Percentiles rank a stretch among this genome's conserved stretches.
Conservation (phyloP, 2,888 invertebrate species). For the Oegoconia quadripuncta region DNA sequence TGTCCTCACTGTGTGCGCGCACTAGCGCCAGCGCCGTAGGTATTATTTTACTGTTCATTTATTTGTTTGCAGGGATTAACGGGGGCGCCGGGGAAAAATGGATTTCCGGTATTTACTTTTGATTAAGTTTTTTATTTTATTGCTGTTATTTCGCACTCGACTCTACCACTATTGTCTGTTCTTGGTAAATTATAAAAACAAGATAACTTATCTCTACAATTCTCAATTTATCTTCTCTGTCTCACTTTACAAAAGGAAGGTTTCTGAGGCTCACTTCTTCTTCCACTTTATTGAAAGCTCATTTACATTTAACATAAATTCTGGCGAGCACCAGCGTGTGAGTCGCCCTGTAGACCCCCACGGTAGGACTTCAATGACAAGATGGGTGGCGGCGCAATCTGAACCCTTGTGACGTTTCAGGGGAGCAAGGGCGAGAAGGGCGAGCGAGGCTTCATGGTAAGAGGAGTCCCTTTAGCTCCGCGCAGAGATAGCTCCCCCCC, state of each 20-base stretch:
- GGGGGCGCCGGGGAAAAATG: conserved; percentile 91
- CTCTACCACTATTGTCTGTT: neutral
- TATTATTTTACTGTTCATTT: conserved; percentile 32
- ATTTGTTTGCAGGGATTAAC: conserved; percentile 83
- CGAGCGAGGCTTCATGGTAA: conserved; percentile 87
- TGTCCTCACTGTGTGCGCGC: no score
- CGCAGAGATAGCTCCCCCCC: conserved; percentile 19
- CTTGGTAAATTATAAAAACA: no score
- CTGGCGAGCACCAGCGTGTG: no score
- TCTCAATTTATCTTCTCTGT: no score
- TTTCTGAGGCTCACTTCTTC: no score
- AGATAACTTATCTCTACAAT: no score
- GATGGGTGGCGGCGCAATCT: neutral
- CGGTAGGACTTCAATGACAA: no score
- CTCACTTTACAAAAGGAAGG: no score
- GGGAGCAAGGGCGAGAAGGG: conserved; percentile 87
- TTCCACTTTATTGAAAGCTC: no score
- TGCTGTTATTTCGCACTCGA: conserved; percentile 12
- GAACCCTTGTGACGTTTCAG: conserved; percentile 71
- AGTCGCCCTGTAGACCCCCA: no score
- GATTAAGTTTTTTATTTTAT: conserved; percentile 64
- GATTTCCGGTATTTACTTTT: conserved; percentile 88
- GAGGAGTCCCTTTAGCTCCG: conserved; percentile 38
- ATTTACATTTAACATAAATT: no score
- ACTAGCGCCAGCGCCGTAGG: no score